Evolutionary conservation across 2,888 invertebrate species (phyloP), one percentile per base, ranked within the genome.

Genomic region (Ophion ellenae): DNA sequence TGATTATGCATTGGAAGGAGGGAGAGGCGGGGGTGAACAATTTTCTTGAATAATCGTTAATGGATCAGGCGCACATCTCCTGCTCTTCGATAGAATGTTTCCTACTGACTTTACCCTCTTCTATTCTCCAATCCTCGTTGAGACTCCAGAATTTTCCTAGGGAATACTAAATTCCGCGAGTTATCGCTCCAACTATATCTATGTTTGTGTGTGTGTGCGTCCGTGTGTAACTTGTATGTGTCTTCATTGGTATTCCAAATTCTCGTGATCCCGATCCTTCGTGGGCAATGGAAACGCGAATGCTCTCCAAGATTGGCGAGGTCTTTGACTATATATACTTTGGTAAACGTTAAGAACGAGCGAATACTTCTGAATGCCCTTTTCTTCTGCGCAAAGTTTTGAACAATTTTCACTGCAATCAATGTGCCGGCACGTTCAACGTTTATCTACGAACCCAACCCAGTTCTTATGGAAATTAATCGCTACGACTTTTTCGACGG

Each of bases 221-320:
- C 57, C 24, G 64, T 40, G 40, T 40, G 6, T 40, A 40, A 40
- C 61, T 28, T 74, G 66, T 84, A 36, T 64, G 67, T 45, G 59
- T 64, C 71, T 74, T 83, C 81, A 83, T 86, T 83, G 86, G 83
- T 86, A 86, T 87, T 84, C 84, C 81, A 66, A 84, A 87, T 86
- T 87, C 87, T 84, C 84, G 80, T 86, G 86, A 82, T 80, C 87
- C 77, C 84, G 69, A 73, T 83, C 76, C 79, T 67, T 81, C 81
- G 77, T 66, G 47, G 79, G 53, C 81, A 53, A 83, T 79, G 75
- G 81, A 83, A 83, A 70, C 69, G 81, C 70, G 47, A 86, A 83
- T 81, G 76, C 85, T 86, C 83, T 80, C 77, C 77, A 81, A 83
- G 80, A 86, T 81, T 86, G 80, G 76, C 73, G 69, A 69, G 78